Conservation (phyloP, 2,888 invertebrate species). For the Mimachlamys varia region DNA sequence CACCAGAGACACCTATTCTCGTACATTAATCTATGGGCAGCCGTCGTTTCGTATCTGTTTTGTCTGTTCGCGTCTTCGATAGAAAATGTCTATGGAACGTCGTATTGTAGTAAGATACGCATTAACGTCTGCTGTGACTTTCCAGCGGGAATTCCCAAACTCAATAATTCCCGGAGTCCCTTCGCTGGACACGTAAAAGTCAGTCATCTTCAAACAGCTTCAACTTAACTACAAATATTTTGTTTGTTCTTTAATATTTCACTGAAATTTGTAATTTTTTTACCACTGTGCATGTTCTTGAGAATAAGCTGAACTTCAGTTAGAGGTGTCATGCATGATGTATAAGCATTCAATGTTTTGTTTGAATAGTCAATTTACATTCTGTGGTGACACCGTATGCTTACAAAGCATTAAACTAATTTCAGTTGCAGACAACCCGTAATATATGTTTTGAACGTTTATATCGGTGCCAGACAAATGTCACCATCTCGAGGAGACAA, state of each 20-base stretch:
- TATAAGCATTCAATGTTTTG: background rate
- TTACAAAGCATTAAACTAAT: background rate
- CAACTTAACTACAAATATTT: background rate
- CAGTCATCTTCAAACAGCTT: background rate
- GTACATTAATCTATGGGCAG: background rate
- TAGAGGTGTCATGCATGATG: background rate
- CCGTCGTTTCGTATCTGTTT: too few relatives aligned
- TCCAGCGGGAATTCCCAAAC: background rate
- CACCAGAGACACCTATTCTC: background rate
- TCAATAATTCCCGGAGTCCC: background rate
- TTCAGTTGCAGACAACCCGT: background rate
- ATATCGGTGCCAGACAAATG: slow-evolving; percentile 17
- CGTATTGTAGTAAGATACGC: background rate
- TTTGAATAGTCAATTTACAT: background rate
- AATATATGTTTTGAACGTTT: background rate
- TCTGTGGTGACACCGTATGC: background rate
- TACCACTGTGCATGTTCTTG: background rate
- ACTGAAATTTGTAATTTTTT: too few relatives aligned
- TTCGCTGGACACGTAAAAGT: background rate
- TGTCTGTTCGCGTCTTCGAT: background rate
- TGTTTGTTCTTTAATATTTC: background rate
- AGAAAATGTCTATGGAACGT: background rate
- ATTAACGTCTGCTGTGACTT: background rate
- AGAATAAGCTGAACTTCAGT: background rate
- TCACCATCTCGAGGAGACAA: slow-evolving; percentile 11